Conservation (phyloP, 1,140 invertebrate genomes). For the Lycorma delicatula region DNA sequence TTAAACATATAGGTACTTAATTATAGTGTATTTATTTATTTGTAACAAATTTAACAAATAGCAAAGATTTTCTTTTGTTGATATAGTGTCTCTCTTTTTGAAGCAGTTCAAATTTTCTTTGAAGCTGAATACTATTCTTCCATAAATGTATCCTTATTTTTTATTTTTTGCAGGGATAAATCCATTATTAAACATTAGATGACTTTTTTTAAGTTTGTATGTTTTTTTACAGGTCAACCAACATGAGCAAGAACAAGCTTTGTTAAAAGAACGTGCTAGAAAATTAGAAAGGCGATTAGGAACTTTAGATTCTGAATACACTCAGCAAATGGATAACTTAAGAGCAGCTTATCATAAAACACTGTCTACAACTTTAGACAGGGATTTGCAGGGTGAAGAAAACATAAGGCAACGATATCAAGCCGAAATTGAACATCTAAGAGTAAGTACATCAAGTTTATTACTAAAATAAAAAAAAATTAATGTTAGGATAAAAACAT, state of each 20-base stretch:
- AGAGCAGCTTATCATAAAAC: conserved; percentile 55
- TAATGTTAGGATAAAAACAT: too few species aligned
- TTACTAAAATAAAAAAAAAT: too few species aligned
- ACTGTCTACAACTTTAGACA: conserved; percentile 18
- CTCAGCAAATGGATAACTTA: conserved; percentile 63
- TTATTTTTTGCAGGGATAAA: too few species aligned
- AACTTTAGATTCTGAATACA: conserved; percentile 64
- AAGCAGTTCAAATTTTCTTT: too few species aligned
- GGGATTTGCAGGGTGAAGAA: conserved; percentile 41
- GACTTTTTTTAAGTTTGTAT: conserved; percentile 4
- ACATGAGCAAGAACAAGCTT: conserved; percentile 41
- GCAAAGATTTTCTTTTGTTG: too few species aligned
- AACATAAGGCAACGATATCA: conserved; percentile 68
- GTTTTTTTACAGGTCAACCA: conserved; percentile 30
- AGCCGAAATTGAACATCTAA: conserved; percentile 75
- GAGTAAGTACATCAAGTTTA: too few species aligned
- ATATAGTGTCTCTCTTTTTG: too few species aligned
- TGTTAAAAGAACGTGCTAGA: conserved; percentile 48
- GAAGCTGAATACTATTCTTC: too few species aligned
- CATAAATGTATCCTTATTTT: conserved; percentile 10
- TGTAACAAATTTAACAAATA: too few species aligned
- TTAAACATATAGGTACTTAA: too few species aligned
- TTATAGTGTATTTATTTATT: too few species aligned
- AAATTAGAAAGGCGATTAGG: conserved; percentile 57
- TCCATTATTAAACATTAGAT: too few species aligned